phyloP scores from a whole-genome alignment of 2,888 invertebrate species.

The Julus scanicus region DNA sequence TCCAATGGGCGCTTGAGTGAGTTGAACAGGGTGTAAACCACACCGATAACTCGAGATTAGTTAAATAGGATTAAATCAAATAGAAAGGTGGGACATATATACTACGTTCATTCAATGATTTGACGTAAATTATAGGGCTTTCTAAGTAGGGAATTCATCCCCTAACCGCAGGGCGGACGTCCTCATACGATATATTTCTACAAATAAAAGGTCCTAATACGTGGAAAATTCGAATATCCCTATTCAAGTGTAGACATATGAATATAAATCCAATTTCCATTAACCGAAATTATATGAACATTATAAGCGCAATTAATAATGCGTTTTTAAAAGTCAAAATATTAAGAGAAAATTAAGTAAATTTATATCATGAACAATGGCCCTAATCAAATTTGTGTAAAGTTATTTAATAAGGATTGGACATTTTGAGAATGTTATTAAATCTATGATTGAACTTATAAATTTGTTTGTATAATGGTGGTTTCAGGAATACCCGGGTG shows the following conservation, averaged over 20 bases:
- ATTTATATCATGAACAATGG: neutral
- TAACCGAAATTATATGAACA: neutral
- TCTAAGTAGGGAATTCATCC: constrained; percentile 16
- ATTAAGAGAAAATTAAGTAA: neutral
- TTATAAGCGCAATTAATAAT: constrained; percentile 24
- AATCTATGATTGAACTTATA: too few species aligned
- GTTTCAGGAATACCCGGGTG: too few species aligned
- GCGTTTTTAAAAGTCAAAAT: neutral
- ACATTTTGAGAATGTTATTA: too few species aligned
- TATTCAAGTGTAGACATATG: too few species aligned
- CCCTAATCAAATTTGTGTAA: neutral
- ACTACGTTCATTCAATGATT: neutral
- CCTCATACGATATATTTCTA: neutral
- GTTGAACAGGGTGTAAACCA: constrained; percentile 36
- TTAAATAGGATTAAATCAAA: constrained; percentile 47
- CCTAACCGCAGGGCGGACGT: constrained; percentile 25
- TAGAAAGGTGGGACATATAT: constrained; percentile 36
- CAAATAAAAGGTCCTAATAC: neutral
- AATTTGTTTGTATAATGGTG: too few species aligned
- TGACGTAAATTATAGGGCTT: constrained; percentile 47
- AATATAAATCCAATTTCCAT: neutral
- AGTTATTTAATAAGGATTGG: too few species aligned
- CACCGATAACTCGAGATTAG: constrained; percentile 45
- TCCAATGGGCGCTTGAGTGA: constrained; percentile 40
- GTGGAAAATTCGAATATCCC: neutral